Percentiles rank a stretch among this genome's conserved stretches.
phyloP scores from a whole-genome alignment of 2,888 invertebrate species.

The Lepeophtheirus nordmannii region DNA sequence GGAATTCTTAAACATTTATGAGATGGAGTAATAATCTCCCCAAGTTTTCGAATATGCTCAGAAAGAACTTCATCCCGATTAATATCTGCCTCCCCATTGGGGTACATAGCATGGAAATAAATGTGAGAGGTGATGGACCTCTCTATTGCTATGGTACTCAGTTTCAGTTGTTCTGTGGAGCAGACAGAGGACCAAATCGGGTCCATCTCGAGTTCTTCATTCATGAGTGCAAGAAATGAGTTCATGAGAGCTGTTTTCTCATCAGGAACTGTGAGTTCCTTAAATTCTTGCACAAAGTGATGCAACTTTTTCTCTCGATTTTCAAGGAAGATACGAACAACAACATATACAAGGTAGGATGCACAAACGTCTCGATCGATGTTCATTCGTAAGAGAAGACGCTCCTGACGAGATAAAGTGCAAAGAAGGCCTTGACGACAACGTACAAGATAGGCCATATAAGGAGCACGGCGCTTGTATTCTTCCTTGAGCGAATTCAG shows the following conservation, averaged over 20 bases:
- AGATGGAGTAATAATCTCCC: slow-evolving; percentile 54
- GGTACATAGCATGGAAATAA: slow-evolving; percentile 82
- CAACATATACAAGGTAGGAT: slow-evolving; percentile 54
- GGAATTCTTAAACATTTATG: slow-evolving; percentile 67
- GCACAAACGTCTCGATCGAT: slow-evolving; percentile 55
- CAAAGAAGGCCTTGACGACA: slow-evolving; percentile 63
- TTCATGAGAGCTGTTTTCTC: slow-evolving; percentile 80
- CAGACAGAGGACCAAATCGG: slow-evolving; percentile 31
- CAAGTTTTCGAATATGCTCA: slow-evolving; percentile 71
- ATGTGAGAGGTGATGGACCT: slow-evolving; percentile 39
- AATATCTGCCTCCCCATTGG: slow-evolving; percentile 89
- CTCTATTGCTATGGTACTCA: slow-evolving; percentile 18
- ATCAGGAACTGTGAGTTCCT: slow-evolving; percentile 60
- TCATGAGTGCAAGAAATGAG: slow-evolving; percentile 47
- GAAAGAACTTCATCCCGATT: slow-evolving; percentile 72
- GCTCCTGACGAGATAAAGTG: slow-evolving; percentile 53
- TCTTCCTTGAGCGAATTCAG: slow-evolving; percentile 58
- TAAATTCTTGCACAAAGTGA: slow-evolving; percentile 63
- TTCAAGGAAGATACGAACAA: slow-evolving; percentile 64
- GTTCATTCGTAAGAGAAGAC: slow-evolving; percentile 43
- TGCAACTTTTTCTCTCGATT: slow-evolving; percentile 55
- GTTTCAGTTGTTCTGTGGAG: not conserved
- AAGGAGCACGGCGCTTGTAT: slow-evolving; percentile 56
- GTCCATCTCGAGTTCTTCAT: slow-evolving; percentile 35
- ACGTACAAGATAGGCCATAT: slow-evolving; percentile 61